These are phyloP conservation scores for Boulengeromyrus knoepffleri DNA, from an alignment of 2,113 vertebrate species.

Conservation along the genomic window DNA sequence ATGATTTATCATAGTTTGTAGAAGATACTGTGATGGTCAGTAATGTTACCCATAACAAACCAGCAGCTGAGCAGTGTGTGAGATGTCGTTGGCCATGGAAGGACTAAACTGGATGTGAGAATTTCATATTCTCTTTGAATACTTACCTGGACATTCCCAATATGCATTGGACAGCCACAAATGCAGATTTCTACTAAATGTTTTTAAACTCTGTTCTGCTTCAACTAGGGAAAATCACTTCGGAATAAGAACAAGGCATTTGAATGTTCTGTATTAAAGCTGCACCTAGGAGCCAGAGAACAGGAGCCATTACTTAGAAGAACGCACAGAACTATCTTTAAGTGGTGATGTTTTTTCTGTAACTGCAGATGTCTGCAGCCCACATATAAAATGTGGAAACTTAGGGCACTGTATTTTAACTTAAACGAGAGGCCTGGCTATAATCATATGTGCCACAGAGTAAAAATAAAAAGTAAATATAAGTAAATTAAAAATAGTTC, in stretches of 20 bases:
- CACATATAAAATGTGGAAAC: background rate
- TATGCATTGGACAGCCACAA: background rate
- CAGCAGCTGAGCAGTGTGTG: background rate
- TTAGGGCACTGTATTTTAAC: background rate
- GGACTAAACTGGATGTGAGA: background rate
- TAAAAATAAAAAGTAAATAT: background rate
- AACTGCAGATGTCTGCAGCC: background rate
- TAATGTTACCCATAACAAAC: background rate
- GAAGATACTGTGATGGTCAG: background rate
- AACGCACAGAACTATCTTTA: background rate
- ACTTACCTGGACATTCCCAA: background rate
- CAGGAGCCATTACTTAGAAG: background rate
- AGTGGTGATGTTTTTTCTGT: background rate
- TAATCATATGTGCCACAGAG: background rate
- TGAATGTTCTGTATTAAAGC: background rate
- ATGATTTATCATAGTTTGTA: background rate
- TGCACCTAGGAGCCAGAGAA: background rate
- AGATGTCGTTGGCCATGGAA: background rate
- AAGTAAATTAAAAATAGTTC: background rate
- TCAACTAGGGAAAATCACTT: background rate
- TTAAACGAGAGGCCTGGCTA: background rate
- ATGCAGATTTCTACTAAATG: background rate
- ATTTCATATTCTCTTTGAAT: background rate
- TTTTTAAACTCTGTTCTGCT: background rate
- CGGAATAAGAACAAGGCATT: background rate